A percentile compares a stretch with the other conserved stretches of the same genome.
These are phyloP conservation scores for Xestoiulus laeticollis DNA, from an alignment of 2,888 invertebrate species.

Conservation along the genomic window DNA sequence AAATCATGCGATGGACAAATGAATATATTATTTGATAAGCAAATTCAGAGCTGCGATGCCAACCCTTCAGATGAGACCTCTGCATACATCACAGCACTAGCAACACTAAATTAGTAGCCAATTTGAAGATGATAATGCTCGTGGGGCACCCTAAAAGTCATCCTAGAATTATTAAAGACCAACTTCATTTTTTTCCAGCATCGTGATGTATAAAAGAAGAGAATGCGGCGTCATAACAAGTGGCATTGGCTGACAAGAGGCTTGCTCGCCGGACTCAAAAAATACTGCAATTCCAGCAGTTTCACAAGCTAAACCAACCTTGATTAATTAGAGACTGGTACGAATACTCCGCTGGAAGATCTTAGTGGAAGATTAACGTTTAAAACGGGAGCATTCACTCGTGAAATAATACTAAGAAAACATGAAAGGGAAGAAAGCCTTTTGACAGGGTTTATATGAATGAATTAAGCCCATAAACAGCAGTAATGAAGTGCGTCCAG, in stretches of 20 bases:
- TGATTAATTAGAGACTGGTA: background rate
- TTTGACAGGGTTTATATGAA: conserved; percentile 11
- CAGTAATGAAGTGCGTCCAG: conserved; percentile 8
- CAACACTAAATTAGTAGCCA: background rate
- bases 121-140: background rate
- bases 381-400: background rate
- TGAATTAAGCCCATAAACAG: conserved; percentile 43
- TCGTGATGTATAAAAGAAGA: background rate
- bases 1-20: background rate
- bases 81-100: background rate
- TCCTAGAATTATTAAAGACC: background rate
- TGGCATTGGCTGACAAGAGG: conserved; percentile 35
- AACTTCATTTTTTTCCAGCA: background rate
- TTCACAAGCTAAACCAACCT: background rate
- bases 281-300: background rate
- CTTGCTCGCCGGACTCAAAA: background rate
- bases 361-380: conserved; percentile 29
- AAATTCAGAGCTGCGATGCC: background rate
- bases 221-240: conserved; percentile 1
- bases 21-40: background rate
- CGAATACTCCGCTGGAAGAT: conserved; percentile 24
- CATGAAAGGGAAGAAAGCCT: background rate
- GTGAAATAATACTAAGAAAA: background rate
- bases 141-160: background rate
- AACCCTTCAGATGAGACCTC: background rate